These are phyloP conservation scores for Oriolus oriolus DNA, from an alignment of 2,113 vertebrate genomes.

Conservation along the genomic window DNA sequence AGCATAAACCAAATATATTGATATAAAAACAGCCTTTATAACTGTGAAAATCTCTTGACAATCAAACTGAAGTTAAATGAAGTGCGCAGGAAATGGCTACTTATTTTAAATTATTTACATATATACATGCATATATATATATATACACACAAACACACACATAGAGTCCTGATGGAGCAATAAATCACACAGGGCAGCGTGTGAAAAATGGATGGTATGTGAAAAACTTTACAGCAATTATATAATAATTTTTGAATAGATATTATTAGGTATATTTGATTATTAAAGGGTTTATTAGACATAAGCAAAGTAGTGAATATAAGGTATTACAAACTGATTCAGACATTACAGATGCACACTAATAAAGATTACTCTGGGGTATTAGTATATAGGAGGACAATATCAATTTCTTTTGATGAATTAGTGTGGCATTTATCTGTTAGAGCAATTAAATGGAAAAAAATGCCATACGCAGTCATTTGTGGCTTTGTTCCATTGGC, in stretches of 20 bases:
- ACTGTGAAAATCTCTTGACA: neutral
- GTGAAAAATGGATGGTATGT: neutral
- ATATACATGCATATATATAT: neutral
- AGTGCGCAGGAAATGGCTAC: neutral
- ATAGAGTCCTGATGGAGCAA: neutral
- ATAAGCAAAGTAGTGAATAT: neutral
- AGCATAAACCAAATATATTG: neutral
- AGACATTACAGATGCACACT: neutral
- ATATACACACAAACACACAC: too few relatives aligned
- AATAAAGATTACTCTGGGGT: neutral
- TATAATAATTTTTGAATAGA: neutral
- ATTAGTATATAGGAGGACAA: neutral
- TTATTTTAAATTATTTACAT: neutral
- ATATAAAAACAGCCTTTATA: neutral
- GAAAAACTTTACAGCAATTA: neutral
- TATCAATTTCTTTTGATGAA: neutral
- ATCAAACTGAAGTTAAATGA: neutral
- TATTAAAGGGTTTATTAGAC: neutral
- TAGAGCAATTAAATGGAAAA: conserved; percentile 22
- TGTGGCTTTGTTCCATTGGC: conserved; percentile 68
- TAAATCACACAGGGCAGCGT: neutral
- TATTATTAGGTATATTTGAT: neutral
- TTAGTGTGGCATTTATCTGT: neutral
- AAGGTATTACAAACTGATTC: neutral
- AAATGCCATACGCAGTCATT: conserved; percentile 90